phyloP scores from a whole-genome alignment of 2,888 invertebrate species.

The Cylindroiulus punctatus region DNA sequence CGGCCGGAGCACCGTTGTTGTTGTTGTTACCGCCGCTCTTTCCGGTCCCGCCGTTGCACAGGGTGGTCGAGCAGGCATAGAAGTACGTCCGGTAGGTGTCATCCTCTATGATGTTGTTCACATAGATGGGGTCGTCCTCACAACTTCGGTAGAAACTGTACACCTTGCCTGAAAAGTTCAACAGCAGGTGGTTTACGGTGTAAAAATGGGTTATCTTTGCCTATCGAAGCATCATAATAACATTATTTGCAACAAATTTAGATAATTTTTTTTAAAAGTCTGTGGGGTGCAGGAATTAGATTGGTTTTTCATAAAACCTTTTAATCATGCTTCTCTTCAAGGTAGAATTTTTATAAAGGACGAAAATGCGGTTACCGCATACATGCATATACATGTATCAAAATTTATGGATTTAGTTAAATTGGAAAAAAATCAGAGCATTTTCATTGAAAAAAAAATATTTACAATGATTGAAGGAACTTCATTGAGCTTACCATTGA shows the following conservation, averaged over 20 bases:
- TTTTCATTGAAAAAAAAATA: neutral
- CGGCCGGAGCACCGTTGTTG: constrained; percentile 4
- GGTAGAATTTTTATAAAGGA: no score
- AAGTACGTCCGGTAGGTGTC: constrained; percentile 53
- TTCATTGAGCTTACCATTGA: constrained; percentile 24
- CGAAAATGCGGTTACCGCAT: no score
- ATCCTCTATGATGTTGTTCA: constrained; percentile 51
- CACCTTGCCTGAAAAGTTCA: constrained; percentile 34
- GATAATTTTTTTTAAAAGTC: no score
- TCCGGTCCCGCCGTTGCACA: constrained; percentile 54
- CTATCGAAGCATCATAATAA: no score
- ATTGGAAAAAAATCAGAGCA: neutral
- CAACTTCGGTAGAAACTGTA: constrained; percentile 55
- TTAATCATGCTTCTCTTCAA: no score
- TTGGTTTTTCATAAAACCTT: no score
- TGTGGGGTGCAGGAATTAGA: no score
- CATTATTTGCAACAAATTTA: no score
- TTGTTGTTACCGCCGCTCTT: neutral
- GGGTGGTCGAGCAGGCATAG: constrained; percentile 38
- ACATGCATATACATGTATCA: no score
- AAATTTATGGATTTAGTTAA: no score
- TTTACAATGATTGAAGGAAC: neutral
- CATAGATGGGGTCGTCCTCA: constrained; percentile 53
- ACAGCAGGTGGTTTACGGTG: no score
- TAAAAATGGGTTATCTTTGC: no score